Evolutionary conservation across 2,113 vertebrate species (phyloP).

Genomic region (Myotis davidii): DNA sequence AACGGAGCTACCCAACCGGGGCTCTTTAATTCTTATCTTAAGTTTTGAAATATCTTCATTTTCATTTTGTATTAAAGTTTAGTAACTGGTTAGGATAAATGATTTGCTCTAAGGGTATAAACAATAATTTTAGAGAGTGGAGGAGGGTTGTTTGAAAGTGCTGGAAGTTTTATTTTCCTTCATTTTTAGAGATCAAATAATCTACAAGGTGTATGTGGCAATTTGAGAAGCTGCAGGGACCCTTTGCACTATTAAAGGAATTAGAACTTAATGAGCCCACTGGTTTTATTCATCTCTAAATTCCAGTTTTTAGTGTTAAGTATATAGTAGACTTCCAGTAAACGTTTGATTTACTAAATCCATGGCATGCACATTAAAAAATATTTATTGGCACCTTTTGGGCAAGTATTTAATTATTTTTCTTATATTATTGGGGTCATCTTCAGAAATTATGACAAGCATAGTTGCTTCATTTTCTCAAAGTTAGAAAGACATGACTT

Average conservation of each 20-base stretch:
- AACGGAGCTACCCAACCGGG: background rate
- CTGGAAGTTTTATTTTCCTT: background rate
- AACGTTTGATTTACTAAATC: background rate
- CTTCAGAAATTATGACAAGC: background rate
- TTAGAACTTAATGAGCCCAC: background rate
- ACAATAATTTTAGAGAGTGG: background rate
- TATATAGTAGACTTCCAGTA: background rate
- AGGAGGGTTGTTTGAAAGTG: background rate
- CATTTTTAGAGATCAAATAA: background rate
- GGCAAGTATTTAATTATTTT: background rate
- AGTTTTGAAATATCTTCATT: background rate
- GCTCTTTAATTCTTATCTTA: background rate
- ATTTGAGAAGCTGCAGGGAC: background rate
- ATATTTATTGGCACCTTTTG: background rate
- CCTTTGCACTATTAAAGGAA: background rate
- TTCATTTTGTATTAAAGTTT: conserved; percentile 39
- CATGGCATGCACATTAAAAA: background rate
- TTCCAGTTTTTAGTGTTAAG: background rate
- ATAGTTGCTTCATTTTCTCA: background rate
- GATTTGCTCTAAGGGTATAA: background rate
- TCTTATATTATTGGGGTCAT: background rate
- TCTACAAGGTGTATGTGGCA: background rate
- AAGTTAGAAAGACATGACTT: background rate
- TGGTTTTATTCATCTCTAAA: background rate
- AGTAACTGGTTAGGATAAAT: background rate